phyloP scores from a whole-genome alignment of 1,140 invertebrate species.

The Saccostrea cuccullata region DNA sequence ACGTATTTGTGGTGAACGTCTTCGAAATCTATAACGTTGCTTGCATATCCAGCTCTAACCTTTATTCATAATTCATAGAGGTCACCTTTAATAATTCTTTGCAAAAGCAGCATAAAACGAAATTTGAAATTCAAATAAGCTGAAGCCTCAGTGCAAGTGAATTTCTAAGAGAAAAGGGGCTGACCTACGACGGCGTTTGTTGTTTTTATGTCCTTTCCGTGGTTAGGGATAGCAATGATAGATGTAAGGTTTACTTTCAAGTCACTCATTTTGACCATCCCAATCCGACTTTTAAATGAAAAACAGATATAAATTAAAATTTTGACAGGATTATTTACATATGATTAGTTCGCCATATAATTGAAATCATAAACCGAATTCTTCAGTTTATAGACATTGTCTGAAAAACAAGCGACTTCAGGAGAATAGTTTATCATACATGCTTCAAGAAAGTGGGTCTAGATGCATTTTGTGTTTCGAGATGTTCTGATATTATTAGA shows the following conservation, averaged over 20 bases:
- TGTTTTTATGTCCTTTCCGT: constrained; percentile 24
- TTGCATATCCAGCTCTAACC: not conserved
- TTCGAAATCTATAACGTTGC: not conserved
- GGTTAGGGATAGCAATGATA: constrained; percentile 1
- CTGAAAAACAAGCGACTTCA: not conserved
- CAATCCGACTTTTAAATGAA: constrained; percentile 1
- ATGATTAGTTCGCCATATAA: not conserved
- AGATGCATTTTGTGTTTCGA: no score
- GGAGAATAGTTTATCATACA: not conserved
- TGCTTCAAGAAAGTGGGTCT: no score
- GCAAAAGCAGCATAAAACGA: constrained; percentile 27
- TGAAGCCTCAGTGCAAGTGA: not conserved
- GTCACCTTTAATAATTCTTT: constrained; percentile 9
- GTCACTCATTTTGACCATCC: constrained; percentile 13
- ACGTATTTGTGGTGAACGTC: not conserved
- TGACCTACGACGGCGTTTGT: not conserved
- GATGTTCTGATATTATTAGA: no score
- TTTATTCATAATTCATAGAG: constrained; percentile 33
- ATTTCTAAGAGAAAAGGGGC: not conserved
- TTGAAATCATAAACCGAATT: constrained; percentile 24
- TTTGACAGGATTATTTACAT: not conserved
- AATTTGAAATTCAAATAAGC: constrained; percentile 28
- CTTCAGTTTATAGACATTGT: not conserved
- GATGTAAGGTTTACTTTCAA: not conserved
- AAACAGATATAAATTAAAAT: constrained; percentile 22